Evolutionary conservation across 2,113 vertebrate species (phyloP), one percentile per base, ranked within the genome.

Genomic region (Anhinga rufa): DNA sequence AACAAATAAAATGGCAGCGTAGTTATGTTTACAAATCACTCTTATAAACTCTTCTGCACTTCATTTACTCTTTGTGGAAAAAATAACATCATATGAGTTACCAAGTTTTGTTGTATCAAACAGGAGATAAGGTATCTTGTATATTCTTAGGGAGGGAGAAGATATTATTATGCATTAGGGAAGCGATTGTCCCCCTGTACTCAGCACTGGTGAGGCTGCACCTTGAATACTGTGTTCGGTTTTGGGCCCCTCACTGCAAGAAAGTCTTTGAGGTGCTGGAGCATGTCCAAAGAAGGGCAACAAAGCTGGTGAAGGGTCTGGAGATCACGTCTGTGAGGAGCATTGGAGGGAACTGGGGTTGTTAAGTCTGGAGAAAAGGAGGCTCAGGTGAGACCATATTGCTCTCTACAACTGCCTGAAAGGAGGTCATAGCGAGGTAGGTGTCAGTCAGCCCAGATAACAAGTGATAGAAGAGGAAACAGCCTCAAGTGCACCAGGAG

Each of bases 151-250:
- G 18, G 12, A 71, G 15, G 25, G 8, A 77, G 14, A 65, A 90
- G 71, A 13, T 58, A 28, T 9, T 48, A 13, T 48, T 58, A n/a
- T n/a, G 14, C 14, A 6, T 40, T 80, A 38, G 14, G 32, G 36
- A 65, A 51, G 24, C 40, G 34, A 74, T 61, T 60, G 9, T 61
- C 17, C 29, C 9, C 28, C 9, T 55, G 13, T 28, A 76, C 18
- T 10, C 1, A 1, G 5, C 32, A 29, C 32, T 52, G 10, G 6
- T 58, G 28, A 65, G 25, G 24, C 34, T 1, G 1, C 48, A 85
- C 5, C 18, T 76, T 4, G 4, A 38, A 36, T 38, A 28, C 10
- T 18, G 28, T 76, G 34, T 48, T 54, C 54, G 8, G 7, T 38
- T 76, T 90, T 46, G 38, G 24, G 28, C 19, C 6, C 2, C 10